Conservation (phyloP, 2,888 invertebrate genomes). For the Drosophila engyochracea region DNA sequence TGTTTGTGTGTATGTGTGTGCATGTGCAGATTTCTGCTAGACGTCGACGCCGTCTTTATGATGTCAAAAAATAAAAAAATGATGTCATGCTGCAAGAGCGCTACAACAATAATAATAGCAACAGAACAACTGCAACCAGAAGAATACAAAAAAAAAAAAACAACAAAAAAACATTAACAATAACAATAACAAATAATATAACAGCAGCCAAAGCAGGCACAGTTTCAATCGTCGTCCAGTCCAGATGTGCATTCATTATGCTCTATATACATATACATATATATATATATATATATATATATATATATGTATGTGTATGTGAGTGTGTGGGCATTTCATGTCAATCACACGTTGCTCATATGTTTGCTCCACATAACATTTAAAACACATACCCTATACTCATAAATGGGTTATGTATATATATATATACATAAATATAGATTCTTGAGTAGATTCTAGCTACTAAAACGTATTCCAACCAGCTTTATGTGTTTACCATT, state of each 20-base stretch:
- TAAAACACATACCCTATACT: slow-evolving; percentile 53
- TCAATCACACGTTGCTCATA: slow-evolving; percentile 75
- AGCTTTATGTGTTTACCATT: not conserved
- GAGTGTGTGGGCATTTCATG: slow-evolving; percentile 66
- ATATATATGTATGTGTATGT: slow-evolving; percentile 6
- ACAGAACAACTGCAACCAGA: slow-evolving; percentile 22
- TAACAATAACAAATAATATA: slow-evolving; percentile 36
- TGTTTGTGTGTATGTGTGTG: slow-evolving; percentile 50
- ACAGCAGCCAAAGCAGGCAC: slow-evolving; percentile 12
- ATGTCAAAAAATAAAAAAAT: slow-evolving; percentile 69
- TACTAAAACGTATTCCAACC: not conserved
- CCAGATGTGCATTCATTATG: slow-evolving; percentile 79
- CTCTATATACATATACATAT: slow-evolving; percentile 17
- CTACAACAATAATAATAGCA: slow-evolving; percentile 49
- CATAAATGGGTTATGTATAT: not conserved
- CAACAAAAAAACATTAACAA: not conserved
- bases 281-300: not conserved
- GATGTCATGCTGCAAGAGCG: slow-evolving; percentile 82
- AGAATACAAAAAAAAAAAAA: not conserved
- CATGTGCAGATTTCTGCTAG: slow-evolving; percentile 67
- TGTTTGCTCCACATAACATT: slow-evolving; percentile 66
- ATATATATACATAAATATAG: not conserved
- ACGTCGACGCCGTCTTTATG: slow-evolving; percentile 28
- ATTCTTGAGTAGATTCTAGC: not conserved
- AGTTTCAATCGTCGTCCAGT: slow-evolving; percentile 50